Percentiles rank a stretch among this genome's conserved stretches.
These are phyloP conservation scores for Eupleurogrammus muticus DNA, from an alignment of 2,797 vertebrate genomes.

Conservation along the genomic window DNA sequence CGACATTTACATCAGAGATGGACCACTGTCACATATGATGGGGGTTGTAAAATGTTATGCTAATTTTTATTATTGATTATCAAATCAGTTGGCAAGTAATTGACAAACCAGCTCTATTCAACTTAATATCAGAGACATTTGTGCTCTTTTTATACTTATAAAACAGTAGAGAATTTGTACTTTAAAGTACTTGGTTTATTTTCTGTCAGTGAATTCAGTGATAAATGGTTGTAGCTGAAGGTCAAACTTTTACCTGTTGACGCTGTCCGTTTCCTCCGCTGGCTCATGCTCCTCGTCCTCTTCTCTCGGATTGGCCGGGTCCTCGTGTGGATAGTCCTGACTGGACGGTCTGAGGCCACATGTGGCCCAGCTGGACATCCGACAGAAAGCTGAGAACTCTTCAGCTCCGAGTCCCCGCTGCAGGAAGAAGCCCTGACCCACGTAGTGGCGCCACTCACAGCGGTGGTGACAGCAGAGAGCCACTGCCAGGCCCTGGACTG, in stretches of 20 bases:
- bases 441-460: constrained; percentile 96
- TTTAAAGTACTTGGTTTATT: too few relatives aligned
- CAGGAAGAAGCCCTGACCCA: constrained; percentile 92
- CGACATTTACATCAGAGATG: background rate
- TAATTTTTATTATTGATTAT: too few relatives aligned
- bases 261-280: constrained; percentile 38
- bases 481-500: constrained; percentile 89
- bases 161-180: too few relatives aligned
- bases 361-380: constrained; percentile 98
- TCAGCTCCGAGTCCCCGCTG: constrained; percentile 86
- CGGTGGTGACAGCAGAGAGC: constrained; percentile 97
- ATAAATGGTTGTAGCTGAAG: background rate
- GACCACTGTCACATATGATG: too few relatives aligned
- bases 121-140: too few relatives aligned
- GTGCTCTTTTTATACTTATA: too few relatives aligned
- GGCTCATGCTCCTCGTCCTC: constrained; percentile 80
- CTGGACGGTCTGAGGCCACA: constrained; percentile 85
- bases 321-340: constrained; percentile 26
- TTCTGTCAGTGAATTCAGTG: too few relatives aligned
- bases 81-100: too few relatives aligned
- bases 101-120: too few relatives aligned
- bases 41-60: too few relatives aligned
- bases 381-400: constrained; percentile 92
- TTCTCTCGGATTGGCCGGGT: constrained; percentile 12
- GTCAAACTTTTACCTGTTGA: constrained; percentile 78